phyloP scores from a whole-genome alignment of 2,113 vertebrate genomes.

The Eudorcas thomsonii region DNA sequence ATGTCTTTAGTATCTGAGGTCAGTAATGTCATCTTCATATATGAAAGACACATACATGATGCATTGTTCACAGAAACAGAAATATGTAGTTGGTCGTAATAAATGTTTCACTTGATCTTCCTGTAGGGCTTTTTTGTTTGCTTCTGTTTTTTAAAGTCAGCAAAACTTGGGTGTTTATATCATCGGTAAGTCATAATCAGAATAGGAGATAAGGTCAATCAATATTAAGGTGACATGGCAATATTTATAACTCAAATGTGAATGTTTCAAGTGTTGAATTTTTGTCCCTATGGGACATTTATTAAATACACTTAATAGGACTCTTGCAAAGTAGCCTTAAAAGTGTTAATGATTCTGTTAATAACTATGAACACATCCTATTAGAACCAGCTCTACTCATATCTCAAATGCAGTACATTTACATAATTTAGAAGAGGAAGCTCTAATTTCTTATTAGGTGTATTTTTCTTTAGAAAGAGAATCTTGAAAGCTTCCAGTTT shows the following conservation, averaged over 20 bases:
- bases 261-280: slow-evolving; percentile 80
- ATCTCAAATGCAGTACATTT: slow-evolving; percentile 70
- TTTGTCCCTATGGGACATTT: slow-evolving; percentile 94
- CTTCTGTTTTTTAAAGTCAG: slow-evolving; percentile 47
- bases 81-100: background rate
- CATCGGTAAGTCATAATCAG: slow-evolving; percentile 21
- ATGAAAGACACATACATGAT: background rate
- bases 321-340: slow-evolving; percentile 81
- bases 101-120: slow-evolving; percentile 28
- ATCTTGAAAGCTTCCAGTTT: slow-evolving; percentile 73
- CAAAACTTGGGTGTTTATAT: slow-evolving; percentile 8
- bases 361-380: slow-evolving; percentile 74
- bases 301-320: slow-evolving; percentile 74
- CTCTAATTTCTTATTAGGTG: slow-evolving; percentile 70
- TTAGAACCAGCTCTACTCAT: slow-evolving; percentile 63
- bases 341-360: slow-evolving; percentile 75
- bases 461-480: slow-evolving; percentile 76
- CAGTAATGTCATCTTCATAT: background rate
- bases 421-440: slow-evolving; percentile 69
- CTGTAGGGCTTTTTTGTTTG: background rate
- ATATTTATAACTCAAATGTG: slow-evolving; percentile 78
- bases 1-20: background rate
- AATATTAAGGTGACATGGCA: slow-evolving; percentile 68
- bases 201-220: slow-evolving; percentile 31
- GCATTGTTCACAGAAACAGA: background rate